Conservation (phyloP, 2,113 vertebrate species). For the Gymnogyps californianus region DNA sequence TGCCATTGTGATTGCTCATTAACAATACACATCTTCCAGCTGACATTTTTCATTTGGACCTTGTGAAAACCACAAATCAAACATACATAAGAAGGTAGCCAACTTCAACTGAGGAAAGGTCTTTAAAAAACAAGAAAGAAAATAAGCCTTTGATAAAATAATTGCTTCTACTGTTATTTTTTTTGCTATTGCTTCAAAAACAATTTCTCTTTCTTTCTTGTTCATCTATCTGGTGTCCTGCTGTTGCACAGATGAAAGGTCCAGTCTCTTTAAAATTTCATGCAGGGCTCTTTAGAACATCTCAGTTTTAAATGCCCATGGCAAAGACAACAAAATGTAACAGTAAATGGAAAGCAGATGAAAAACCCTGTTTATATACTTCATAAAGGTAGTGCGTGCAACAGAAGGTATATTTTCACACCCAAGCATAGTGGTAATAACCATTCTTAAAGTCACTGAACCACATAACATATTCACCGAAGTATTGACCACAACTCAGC, state of each 20-base stretch:
- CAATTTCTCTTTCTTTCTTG: conserved; percentile 69
- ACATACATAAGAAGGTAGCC: conserved; percentile 56
- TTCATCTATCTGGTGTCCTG: conserved; percentile 69
- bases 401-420: background rate
- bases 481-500: background rate
- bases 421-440: background rate
- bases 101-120: conserved; percentile 62
- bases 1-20: conserved; percentile 53
- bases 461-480: background rate
- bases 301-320: conserved; percentile 73
- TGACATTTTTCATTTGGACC: conserved; percentile 55
- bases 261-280: conserved; percentile 80
- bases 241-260: conserved; percentile 76
- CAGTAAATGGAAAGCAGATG: conserved; percentile 70
- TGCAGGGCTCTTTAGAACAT: conserved; percentile 74
- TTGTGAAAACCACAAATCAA: conserved; percentile 64
- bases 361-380: conserved; percentile 66
- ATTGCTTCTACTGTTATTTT: conserved; percentile 78
- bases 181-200: conserved; percentile 75
- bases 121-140: conserved; percentile 61
- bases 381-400: background rate
- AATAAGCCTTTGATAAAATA: conserved; percentile 78
- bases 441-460: background rate
- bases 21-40: conserved; percentile 65
- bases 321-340: conserved; percentile 78